Evolutionary conservation across 2,113 vertebrate genomes (phyloP), one percentile per base, ranked within the genome.

Genomic region (Colinus virginianus): DNA sequence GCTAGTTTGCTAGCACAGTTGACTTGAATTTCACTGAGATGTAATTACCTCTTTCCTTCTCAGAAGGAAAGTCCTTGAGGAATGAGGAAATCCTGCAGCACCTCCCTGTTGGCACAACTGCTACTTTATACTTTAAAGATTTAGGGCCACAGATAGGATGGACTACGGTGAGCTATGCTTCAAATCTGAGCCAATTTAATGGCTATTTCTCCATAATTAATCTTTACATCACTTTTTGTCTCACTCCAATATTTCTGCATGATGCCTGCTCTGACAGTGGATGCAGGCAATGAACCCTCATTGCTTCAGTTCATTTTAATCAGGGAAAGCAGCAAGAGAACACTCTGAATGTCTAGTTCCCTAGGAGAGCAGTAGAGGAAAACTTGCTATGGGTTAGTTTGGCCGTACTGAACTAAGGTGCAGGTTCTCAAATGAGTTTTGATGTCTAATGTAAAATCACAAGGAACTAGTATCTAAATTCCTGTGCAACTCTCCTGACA

Each of bases 61-160:
- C 94, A 99, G 98, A 98, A 91, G 98, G 98, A 87, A 98, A 98
- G 94, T 91, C 97, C 21, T 96, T 99, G 83, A 97, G 97, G 95
- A 98, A 99, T 77, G 98, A 98, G 59, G 98, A 98, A 75, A 88
- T 98, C 78, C 95, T 99, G 83, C 98, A 98, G 94, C 98, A 96
- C 68, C 97, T 99, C 45, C 98, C 98, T 19, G 98, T 98, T 55
- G 98, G 98, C 88, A 98, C 98, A 90, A 98, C 98, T 53, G 98
- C 98, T 89, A 98, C 97, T 18, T 96, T 99, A 88, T 99, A 98
- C 95, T 98, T 98, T 96, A 98, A 94, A 97, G 98, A 99, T 94
- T 97, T 98, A 36, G 98, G 98, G n/a, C 98, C 98, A 75, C 98
- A 99, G 95, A 94, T 99, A 58, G 98, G 98, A 75, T 99, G 98